Percentiles rank a stretch among this genome's conserved stretches.
Conservation (phyloP, 2,113 vertebrate species). For the Turdus rufiventris region DNA sequence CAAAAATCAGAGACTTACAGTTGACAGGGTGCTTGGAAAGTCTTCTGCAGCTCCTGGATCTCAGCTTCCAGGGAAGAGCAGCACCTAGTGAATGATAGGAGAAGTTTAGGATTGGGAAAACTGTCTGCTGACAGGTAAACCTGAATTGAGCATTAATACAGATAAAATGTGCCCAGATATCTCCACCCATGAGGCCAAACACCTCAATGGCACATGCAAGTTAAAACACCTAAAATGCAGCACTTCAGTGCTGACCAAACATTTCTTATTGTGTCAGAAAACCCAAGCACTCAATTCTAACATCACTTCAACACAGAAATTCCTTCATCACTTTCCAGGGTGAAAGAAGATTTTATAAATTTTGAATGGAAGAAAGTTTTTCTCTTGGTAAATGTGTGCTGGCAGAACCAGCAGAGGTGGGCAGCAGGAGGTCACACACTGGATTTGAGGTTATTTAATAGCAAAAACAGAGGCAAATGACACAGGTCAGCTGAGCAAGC, state of each 20-base stretch:
- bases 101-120: background rate
- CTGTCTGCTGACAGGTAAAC: background rate
- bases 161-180: background rate
- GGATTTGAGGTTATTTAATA: background rate
- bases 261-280: background rate
- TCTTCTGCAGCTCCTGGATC: background rate
- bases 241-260: background rate
- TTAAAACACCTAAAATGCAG: background rate
- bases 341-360: background rate
- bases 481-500: background rate
- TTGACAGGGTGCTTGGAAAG: background rate
- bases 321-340: background rate
- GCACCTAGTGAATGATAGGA: background rate
- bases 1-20: background rate
- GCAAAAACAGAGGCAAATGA: background rate
- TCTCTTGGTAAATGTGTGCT: background rate
- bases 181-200: background rate
- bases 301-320: background rate
- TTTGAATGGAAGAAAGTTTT: background rate
- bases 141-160: background rate
- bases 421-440: background rate
- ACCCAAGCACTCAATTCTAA: background rate
- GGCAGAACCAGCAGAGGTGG: background rate
- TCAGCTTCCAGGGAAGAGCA: background rate
- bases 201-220: fast-evolving